phyloP scores from a whole-genome alignment of 2,113 vertebrate genomes.

The Takifugu flavidus region DNA sequence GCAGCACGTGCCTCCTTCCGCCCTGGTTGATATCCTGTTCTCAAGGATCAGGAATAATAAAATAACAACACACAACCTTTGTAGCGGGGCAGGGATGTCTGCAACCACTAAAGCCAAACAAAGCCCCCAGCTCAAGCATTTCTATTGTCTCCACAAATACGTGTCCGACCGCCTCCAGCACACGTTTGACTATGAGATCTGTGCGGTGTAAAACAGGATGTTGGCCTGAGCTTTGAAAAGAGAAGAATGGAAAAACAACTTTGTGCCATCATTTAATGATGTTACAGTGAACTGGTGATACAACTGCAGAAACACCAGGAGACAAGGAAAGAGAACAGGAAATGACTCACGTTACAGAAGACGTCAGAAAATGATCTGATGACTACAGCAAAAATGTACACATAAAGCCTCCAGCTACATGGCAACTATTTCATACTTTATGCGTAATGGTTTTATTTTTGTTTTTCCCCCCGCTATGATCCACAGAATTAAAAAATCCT shows the following conservation, averaged over 20 bases:
- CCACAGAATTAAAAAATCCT: slow-evolving; percentile 52
- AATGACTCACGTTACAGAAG: slow-evolving; percentile 9
- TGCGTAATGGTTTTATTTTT: slow-evolving; percentile 20
- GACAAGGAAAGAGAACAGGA: slow-evolving; percentile 12
- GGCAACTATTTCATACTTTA: slow-evolving; percentile 18
- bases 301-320: slow-evolving; percentile 41
- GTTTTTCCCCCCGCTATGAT: slow-evolving; percentile 25
- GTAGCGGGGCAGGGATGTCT: no score
- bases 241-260: slow-evolving; percentile 16
- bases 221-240: slow-evolving; percentile 5
- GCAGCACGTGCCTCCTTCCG: no score
- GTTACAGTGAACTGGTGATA: slow-evolving; percentile 33
- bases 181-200: background rate
- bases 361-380: slow-evolving; percentile 6
- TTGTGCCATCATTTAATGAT: slow-evolving; percentile 52
- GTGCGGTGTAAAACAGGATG: slow-evolving; percentile 3
- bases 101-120: no score
- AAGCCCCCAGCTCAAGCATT: no score
- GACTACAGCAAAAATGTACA: slow-evolving; percentile 9
- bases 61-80: no score
- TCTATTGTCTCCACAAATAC: no score
- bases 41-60: no score
- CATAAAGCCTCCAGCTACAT: slow-evolving; percentile 1
- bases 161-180: no score
- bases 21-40: no score